Evolutionary conservation across 2,888 invertebrate species (phyloP), one percentile per base, ranked within the genome.

Genomic region (Oscheius sp.): DNA sequence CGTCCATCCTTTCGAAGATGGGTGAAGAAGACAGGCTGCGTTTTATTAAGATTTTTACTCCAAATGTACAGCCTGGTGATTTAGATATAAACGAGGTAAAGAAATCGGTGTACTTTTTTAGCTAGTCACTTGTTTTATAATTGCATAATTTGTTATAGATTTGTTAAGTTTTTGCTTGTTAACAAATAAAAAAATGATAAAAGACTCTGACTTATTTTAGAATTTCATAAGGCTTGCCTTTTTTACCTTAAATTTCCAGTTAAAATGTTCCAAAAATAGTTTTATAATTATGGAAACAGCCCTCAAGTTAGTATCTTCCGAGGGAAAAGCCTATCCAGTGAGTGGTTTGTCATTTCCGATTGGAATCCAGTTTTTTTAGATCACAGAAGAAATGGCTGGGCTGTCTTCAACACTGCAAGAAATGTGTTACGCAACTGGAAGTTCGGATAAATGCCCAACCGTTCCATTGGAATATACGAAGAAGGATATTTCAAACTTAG

Each of bases 91-190:
- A 87, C 5, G 79, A 86, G 70, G 87, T 89, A 10, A 74, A 86
- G 42, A 74, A 88, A 2, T 89, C 89, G 0, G 83, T 86, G 3
- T 89, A 89, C 76, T 89, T 89, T 86, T 89, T 89, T 86, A 89
- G 89, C 76, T 89, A 81, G 86, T 20, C 15, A 25, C 3, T 53
- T 39, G 5, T 20, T 34, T 53, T 17, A 12, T 53, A 25, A 12
- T 53, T 37, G 31, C 8, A 31, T 17, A 25, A 8, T 20, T 39
- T 37, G 65, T 39, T 39, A 50, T 64, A 52, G 65, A 52, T 65
- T 48, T 64, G 33, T 64, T 31, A 5, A 15, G 27, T 42, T 31
- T 55, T n/a, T 57, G 33, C 15, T 55, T n/a, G 39, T 57, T 27
- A 57, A 15, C 15, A 1, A 3, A n/a, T 50, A 50, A 20, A 20